A percentile compares a stretch with the other conserved stretches of the same genome.
These are phyloP conservation scores for Procambarus clarkii DNA, from an alignment of 1,140 invertebrate genomes.

Conservation along the genomic window DNA sequence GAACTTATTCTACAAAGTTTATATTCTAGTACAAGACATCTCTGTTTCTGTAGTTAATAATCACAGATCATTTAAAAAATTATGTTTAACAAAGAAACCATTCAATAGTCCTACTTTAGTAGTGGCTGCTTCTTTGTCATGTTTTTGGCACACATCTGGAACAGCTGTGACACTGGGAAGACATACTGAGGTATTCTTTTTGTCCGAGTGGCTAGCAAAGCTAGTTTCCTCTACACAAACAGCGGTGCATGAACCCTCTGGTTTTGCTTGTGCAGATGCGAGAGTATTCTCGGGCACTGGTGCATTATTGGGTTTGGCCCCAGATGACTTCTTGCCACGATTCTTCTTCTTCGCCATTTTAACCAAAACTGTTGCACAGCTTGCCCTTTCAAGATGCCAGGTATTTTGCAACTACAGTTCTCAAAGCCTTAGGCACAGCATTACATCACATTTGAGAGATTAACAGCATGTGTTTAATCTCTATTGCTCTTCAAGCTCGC, in stretches of 20 bases:
- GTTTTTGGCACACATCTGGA: slow-evolving; percentile 19
- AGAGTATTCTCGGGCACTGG: background rate
- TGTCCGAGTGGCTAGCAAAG: background rate
- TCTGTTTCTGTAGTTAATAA: too few species aligned
- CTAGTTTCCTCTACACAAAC: background rate
- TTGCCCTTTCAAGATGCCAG: background rate
- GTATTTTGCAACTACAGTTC: background rate
- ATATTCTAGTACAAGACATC: too few species aligned
- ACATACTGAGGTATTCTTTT: background rate
- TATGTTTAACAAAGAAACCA: background rate
- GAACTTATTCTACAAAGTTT: too few species aligned
- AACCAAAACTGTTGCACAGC: background rate
- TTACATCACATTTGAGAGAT: background rate
- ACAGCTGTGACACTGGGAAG: background rate
- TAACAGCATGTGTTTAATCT: background rate
- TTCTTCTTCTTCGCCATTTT: slow-evolving; percentile 52
- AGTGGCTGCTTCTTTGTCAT: background rate
- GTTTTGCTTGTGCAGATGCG: background rate
- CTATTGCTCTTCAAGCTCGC: background rate
- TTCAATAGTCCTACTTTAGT: slow-evolving; percentile 26
- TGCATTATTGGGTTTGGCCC: background rate
- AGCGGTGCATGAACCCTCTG: background rate
- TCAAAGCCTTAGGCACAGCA: background rate
- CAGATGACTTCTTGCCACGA: slow-evolving; percentile 33
- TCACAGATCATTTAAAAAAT: background rate